Base-by-base conservation (phyloP, 2,888 invertebrate species). In the Eupithecia centaureata region DNA sequence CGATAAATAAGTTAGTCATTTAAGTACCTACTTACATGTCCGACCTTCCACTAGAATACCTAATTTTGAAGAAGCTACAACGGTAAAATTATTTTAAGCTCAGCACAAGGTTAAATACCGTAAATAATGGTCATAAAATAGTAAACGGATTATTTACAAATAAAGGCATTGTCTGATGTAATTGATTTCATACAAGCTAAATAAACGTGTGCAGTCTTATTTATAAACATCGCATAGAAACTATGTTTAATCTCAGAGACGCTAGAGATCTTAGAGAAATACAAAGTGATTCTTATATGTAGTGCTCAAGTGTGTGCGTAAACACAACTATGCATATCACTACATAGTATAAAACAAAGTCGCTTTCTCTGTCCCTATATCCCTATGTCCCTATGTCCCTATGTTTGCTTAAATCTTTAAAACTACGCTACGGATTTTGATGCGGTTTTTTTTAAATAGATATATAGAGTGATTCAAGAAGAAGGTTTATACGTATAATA, bases 141-240 rank as follows among this genome's bases (percentile, higher is more conserved):
- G 22, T 47, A 47, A 47, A 47, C 47, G 22, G 65, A 71, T 65
- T 58, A 67, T 66, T 73, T 74, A 56, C 56, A 56, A 27, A 56
- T 56, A 28, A 28, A 56, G 27, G 56, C 58, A 25, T 33, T 56
- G 56, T 56, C 27, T 30, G 27, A 12, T 30, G 27, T 30, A 56
- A 56, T 56, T 51, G 51, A 61, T 65, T 57, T 66, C 28, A 58
- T 54, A 18, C 38, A 64, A 35, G 58, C 54, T 28, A 28, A 32
- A 56, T 56, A 30, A 56, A 56, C 56, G 30, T 56, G 56, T 27
- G 5, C 27, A 27, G 28, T 28, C 27, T 56, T 56, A 56, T 56
- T 56, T 28, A 30, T 56, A 56, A 56, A 56, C 54, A 8, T 42
- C 18, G 0, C 18, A 7, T 42, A 42, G 2, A 1, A 42, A 38